Evolutionary conservation across 2,888 invertebrate genomes (phyloP), one percentile per base, ranked within the genome.

Genomic region (Drosophila ustulata): DNA sequence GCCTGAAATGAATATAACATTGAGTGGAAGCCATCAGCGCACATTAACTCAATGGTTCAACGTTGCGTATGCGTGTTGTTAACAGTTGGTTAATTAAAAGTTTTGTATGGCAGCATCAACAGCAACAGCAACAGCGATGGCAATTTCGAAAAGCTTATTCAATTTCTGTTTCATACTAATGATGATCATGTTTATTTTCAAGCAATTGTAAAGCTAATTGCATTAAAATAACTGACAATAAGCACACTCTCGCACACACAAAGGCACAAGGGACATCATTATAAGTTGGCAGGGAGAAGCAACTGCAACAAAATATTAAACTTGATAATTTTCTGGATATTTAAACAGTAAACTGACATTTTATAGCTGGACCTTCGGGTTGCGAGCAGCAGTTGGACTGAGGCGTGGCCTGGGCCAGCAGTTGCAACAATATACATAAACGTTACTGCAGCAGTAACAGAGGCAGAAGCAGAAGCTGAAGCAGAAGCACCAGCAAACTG

Each of bases 251-350:
- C 49, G 39, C 41, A 43, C 7, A 47, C 23, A 50, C 25, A 45
- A 23, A 37, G 43, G 28, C 37, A 32, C 30, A 26, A 55, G 49
- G 81, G 83, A 86, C 79, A 75, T 79, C 75, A 84, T 84, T 84
- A 84, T 79, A 81, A 81, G 80, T 68, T 75, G 41, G 45, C 52
- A 46, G 59, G 26, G 28, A 43, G 45, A 34, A 34, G 51, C 9
- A 52, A 51, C 52, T 34, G 66, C 73, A 78, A 71, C 78, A 71
- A 69, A 77, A 74, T 83, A 72, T 75, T 75, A 63, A 85, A 80
- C 75, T 82, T 86, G 78, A 76, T 86, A 83, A 86, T 86, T 86
- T 83, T 80, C 80, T 82, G 78, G 78, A 82, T 80, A 83, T 82
- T 80, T 83, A 71, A 80, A 82, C 83, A 75, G 78, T 66, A 75